Conservation (phyloP, 2,797 vertebrate species). For the Phrynocephalus guinanensis region DNA sequence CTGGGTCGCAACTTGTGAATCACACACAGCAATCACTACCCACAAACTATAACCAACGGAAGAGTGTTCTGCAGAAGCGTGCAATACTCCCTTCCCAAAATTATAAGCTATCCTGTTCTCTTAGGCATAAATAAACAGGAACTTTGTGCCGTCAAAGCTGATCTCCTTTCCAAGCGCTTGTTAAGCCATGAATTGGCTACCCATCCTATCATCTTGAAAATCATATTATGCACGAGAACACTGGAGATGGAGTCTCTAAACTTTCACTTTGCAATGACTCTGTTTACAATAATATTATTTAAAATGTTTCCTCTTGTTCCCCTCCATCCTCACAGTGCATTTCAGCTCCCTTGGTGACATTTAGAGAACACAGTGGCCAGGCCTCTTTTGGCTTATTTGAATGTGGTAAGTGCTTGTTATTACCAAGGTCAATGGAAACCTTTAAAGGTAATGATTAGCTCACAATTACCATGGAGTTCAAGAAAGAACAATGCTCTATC, state of each 20-base stretch:
- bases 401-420: neutral
- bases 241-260: conserved; percentile 44
- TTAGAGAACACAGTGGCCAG: neutral
- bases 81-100: conserved; percentile 71
- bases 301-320: conserved; percentile 17
- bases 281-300: conserved; percentile 28
- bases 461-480: neutral
- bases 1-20: conserved; percentile 61
- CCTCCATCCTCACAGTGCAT: neutral
- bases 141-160: conserved; percentile 59
- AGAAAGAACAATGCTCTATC: neutral
- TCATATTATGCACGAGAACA: conserved; percentile 56
- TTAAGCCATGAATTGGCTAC: conserved; percentile 63
- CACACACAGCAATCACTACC: conserved; percentile 62
- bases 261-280: conserved; percentile 38
- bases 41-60: conserved; percentile 68
- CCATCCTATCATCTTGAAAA: conserved; percentile 70
- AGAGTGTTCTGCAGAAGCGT: conserved; percentile 68
- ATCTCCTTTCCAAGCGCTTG: conserved; percentile 65
- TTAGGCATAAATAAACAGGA: conserved; percentile 73
- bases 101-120: conserved; percentile 68
- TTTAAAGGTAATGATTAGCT: conserved; percentile 7
- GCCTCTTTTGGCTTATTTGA: neutral
- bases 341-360: neutral
- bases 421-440: conserved; percentile 5